These are phyloP conservation scores for Platorchestia sp. DNA, from an alignment of 1,140 invertebrate genomes.

Conservation along the genomic window DNA sequence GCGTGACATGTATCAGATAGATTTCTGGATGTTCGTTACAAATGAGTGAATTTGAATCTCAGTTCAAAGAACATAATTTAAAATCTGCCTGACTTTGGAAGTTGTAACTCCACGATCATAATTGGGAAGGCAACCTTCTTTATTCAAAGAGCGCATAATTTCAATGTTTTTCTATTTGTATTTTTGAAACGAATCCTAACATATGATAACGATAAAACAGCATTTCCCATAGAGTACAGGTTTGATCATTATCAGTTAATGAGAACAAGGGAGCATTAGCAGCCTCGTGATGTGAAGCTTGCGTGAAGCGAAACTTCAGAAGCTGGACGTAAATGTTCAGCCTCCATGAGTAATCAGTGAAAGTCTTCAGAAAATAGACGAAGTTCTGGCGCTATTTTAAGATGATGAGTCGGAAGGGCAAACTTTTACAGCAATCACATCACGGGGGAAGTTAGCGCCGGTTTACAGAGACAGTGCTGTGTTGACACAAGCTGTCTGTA, in stretches of 20 bases:
- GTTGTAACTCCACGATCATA: too few relatives aligned
- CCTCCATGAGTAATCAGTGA: not conserved
- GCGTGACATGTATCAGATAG: too few relatives aligned
- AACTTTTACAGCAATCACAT: constrained; percentile 23
- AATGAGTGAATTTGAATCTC: too few relatives aligned
- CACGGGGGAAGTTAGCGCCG: not conserved
- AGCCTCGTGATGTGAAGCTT: not conserved
- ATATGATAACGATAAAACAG: too few relatives aligned
- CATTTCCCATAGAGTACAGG: not conserved
- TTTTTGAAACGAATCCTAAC: too few relatives aligned
- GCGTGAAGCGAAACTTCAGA: not conserved
- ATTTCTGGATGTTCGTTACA: too few relatives aligned
- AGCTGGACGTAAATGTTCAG: not conserved
- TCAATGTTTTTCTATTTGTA: too few relatives aligned
- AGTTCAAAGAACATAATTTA: too few relatives aligned
- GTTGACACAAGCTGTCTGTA: not conserved
- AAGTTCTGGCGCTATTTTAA: constrained; percentile 20
- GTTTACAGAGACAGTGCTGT: not conserved
- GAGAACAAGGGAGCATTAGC: not conserved
- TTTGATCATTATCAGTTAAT: not conserved
- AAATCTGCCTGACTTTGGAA: too few relatives aligned
- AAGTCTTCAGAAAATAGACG: not conserved
- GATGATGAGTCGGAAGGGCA: not conserved
- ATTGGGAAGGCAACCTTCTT: too few relatives aligned
- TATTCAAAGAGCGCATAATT: too few relatives aligned